Base-by-base conservation (phyloP, 2,113 vertebrate species). In the Sinosuthora webbiana region DNA sequence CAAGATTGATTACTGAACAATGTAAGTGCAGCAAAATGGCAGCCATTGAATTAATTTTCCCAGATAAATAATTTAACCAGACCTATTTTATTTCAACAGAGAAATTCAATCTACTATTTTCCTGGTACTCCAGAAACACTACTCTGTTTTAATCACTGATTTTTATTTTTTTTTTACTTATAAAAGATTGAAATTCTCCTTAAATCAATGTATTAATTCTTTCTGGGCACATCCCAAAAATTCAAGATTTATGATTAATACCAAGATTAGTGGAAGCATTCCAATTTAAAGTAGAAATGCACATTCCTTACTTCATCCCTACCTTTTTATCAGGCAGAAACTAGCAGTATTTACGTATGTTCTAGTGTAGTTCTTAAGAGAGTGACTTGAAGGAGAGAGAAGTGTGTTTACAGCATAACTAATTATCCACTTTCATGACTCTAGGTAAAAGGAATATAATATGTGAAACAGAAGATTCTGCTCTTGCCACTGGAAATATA, bases 1-100 rank as follows among this genome's bases (percentile, higher is more conserved):
- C 75, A 90, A 65, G 70, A 91, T 77, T 71, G 45, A 60, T 88
- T 83, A 78, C 62, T 37, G 78, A 92, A 83, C 62, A 94, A 85
- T 59, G 20, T 28, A 85, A 82, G 15, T 57, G 50, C 35, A 71
- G 45, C 33, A 95, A 88, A 90, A 93, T 88, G 52, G 64, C 60
- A 93, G 56, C n/a, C 37, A 74, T 11, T 79, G 70, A 84, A 90
- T 87, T 50, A 82, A 70, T 69, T 86, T 68, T 79, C n/a, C 17
- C 35, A 84, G 47, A 85, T 42, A 62, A 89, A 87, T 84, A 83
- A 84, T 77, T 92, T 82, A 70, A 81, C 76, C 30, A 75, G 53
- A 69, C 4, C 0, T 30, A 59, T n/a, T 64, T 28, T 73, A 69
- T 82, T 82, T 85, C 79, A 83, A 27, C 31, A 88, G 28, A 91